Percentiles rank a stretch among this genome's conserved stretches.
phyloP scores from a whole-genome alignment of 2,888 invertebrate genomes.

The Linnaemya vulpina region DNA sequence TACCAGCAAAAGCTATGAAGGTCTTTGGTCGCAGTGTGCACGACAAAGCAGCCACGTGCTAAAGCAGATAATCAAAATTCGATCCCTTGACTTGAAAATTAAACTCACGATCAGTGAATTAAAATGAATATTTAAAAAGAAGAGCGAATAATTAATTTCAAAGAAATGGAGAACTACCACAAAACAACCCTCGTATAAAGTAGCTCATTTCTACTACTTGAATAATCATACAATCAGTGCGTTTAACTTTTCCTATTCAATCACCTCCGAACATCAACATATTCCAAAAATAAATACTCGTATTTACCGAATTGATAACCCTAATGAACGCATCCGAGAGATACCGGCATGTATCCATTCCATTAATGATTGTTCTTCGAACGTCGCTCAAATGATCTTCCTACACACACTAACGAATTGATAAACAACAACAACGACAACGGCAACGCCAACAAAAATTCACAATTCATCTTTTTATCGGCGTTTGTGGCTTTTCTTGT shows the following conservation, averaged over 20 bases:
- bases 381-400: not conserved
- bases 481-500: conserved; percentile 59
- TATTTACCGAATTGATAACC: conserved; percentile 61
- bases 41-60: no score
- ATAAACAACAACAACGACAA: not conserved
- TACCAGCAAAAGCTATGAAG: no score
- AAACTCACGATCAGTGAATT: no score
- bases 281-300: not conserved
- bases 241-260: no score
- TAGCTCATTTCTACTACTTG: not conserved
- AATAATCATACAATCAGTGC: conserved; percentile 37
- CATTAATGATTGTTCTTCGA: conserved; percentile 13
- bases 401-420: conserved; percentile 17
- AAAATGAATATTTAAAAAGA: no score
- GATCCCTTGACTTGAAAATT: no score
- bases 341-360: conserved; percentile 50
- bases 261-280: conserved; percentile 19
- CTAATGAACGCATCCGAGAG: conserved; percentile 61
- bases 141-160: no score
- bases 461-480: conserved; percentile 64
- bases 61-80: no score
- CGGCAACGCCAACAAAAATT: not conserved
- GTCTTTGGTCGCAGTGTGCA: no score
- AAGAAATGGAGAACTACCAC: not conserved
- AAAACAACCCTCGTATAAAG: conserved; percentile 16